Evolutionary conservation across 2,797 vertebrate genomes (phyloP), one percentile per base, ranked within the genome.

Genomic region (Scolopax rusticola): DNA sequence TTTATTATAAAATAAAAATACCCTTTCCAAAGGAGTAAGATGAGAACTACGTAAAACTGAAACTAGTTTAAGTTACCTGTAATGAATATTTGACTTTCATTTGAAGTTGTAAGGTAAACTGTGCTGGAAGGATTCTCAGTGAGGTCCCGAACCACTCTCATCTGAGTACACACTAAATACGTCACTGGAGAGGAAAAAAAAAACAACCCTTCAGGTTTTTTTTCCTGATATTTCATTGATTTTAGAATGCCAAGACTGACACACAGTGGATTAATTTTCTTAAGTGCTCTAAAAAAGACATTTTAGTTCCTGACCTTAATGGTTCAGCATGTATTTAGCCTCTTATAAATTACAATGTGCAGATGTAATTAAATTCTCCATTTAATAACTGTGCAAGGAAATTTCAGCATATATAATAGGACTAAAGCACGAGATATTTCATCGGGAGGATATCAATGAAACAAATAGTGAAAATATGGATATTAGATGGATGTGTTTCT

Each of bases 141-240:
- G 25, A 94, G 84, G 80, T 98, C 98, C n/a, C 97, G 97, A 89
- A 99, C 98, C 86, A 99, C 98, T 89, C 99, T 98, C 99, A 99
- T 99, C 94, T 99, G 99, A 79, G 99, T 99, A 96, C 99, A 99
- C 82, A 99, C 98, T 90, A 99, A 95, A 96, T 99, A 99, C 4
- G 97, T 96, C 98, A 98, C 98, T 98, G 88, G 20, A 90, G 43
- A n/a, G 13, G 5, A 81, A 93, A 59, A 78, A 83, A 36, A 57
- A 51, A 25, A 38, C 21, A n/a, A 27, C 1, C 7, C 13, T 54
- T 69, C 6, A 28, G 5, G 12, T 30, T 24, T 94, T 87, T 87
- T 56, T 70, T 41, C 47, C 27, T 61, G 25, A 11, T 50, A 81
- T 59, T 56, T 76, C 43, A 87, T 3, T 67, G 28, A 64, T 82